Percentiles rank a stretch among this genome's conserved stretches.
These are phyloP conservation scores for Thaleichthys pacificus DNA, from an alignment of 2,797 vertebrate species.

Conservation along the genomic window DNA sequence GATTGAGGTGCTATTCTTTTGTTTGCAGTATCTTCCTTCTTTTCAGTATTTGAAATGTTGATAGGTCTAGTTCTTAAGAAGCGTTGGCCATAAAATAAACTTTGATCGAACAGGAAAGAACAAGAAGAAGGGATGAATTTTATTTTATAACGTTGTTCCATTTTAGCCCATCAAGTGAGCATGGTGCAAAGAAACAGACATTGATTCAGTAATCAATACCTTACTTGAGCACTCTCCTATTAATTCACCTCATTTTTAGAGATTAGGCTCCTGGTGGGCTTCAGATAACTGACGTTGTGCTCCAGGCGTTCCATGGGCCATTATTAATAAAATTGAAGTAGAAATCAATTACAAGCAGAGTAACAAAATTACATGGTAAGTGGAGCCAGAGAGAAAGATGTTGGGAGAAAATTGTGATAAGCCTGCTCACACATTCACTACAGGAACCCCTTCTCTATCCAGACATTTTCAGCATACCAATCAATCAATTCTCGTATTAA, in stretches of 20 bases:
- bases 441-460: slow-evolving; percentile 19
- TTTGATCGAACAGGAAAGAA: slow-evolving; percentile 36
- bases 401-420: slow-evolving; percentile 31
- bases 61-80: neutral
- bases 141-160: slow-evolving; percentile 45
- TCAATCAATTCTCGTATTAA: slow-evolving; percentile 28
- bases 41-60: slow-evolving; percentile 3
- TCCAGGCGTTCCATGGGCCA: slow-evolving; percentile 52
- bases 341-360: slow-evolving; percentile 73
- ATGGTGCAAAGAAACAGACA: slow-evolving; percentile 50
- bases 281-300: slow-evolving; percentile 56
- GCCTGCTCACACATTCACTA: slow-evolving; percentile 25
- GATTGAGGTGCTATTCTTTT: neutral
- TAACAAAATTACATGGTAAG: slow-evolving; percentile 59
- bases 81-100: slow-evolving; percentile 23
- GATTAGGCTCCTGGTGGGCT: slow-evolving; percentile 67
- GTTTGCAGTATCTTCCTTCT: slow-evolving; percentile 10
- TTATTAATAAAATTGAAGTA: slow-evolving; percentile 70
- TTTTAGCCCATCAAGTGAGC: slow-evolving; percentile 55
- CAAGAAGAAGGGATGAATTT: slow-evolving; percentile 36
- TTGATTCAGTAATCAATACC: slow-evolving; percentile 70
- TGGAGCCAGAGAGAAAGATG: slow-evolving; percentile 43
- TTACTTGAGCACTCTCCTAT: slow-evolving; percentile 60
- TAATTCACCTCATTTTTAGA: slow-evolving; percentile 67
- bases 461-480: slow-evolving; percentile 33